These are phyloP conservation scores for Dexiosoma caninum DNA, from an alignment of 2,888 invertebrate species.

Conservation along the genomic window DNA sequence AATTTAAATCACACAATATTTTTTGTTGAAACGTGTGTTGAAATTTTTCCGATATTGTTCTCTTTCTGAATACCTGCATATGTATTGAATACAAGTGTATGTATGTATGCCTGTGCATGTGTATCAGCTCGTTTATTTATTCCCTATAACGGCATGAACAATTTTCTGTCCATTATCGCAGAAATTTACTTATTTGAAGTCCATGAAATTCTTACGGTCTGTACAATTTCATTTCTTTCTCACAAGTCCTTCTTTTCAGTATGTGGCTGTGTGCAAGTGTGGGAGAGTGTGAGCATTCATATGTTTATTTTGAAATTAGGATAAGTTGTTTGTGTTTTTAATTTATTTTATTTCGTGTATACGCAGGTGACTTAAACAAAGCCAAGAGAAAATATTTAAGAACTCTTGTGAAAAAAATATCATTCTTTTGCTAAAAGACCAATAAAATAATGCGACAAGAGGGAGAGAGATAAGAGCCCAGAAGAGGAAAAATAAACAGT, in stretches of 20 bases:
- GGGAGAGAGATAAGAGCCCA: background rate
- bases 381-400: background rate
- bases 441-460: conserved; percentile 17
- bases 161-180: conserved; percentile 1
- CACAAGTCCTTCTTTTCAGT: background rate
- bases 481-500: background rate
- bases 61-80: background rate
- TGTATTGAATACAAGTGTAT: too few relatives aligned
- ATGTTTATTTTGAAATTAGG: background rate
- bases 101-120: background rate
- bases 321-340: background rate
- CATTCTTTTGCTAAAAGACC: background rate
- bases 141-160: background rate
- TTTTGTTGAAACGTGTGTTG: background rate
- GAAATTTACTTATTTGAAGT: background rate
- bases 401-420: background rate
- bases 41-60: background rate
- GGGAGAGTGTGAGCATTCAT: too few relatives aligned
- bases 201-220: background rate
- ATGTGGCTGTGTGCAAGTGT: too few relatives aligned
- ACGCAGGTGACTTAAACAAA: background rate
- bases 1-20: background rate
- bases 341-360: background rate
- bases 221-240: background rate
- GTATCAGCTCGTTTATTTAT: background rate